A percentile compares a stretch with the other conserved stretches of the same genome.
Conservation (phyloP, 2,797 vertebrate genomes). For the Tauraco hartlaubi region DNA sequence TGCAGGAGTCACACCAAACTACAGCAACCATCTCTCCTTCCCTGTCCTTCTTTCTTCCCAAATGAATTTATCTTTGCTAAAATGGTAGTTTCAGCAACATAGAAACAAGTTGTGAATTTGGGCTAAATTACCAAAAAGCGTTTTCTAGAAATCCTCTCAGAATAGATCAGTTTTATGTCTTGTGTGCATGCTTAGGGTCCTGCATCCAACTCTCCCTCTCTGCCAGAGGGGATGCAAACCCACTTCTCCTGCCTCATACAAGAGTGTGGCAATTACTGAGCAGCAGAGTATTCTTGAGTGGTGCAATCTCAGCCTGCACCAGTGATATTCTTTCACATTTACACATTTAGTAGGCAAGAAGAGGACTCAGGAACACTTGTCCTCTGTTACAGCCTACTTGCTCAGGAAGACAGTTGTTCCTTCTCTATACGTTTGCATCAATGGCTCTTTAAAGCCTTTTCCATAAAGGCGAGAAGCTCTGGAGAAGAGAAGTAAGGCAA, state of each 20-base stretch:
- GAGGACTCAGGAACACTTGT: not conserved
- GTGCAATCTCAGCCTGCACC: not conserved
- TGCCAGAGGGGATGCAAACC: not conserved
- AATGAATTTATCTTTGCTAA: not conserved
- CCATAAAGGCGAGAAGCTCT: not conserved
- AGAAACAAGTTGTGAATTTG: not conserved
- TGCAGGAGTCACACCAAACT: not conserved
- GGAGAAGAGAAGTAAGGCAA: not conserved
- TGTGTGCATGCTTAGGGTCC: not conserved
- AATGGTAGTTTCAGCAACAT: not conserved
- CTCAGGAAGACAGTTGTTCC: not conserved
- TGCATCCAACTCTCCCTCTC: not conserved
- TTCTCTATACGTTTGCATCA: not conserved
- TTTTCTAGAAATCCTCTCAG: not conserved
- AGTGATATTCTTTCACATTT: not conserved
- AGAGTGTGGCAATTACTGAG: accelerated
- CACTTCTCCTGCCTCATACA: not conserved
- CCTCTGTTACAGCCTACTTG: not conserved
- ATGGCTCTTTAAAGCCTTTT: not conserved
- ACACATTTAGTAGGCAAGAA: not conserved
- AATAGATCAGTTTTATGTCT: not conserved
- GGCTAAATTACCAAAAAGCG: not conserved
- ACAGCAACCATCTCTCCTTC: not conserved
- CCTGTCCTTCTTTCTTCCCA: not conserved
- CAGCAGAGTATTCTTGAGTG: not conserved